A percentile compares a stretch with the other conserved stretches of the same genome.
These are phyloP conservation scores for Felis catus DNA, from an alignment of 2,113 vertebrate species.

Conservation along the genomic window DNA sequence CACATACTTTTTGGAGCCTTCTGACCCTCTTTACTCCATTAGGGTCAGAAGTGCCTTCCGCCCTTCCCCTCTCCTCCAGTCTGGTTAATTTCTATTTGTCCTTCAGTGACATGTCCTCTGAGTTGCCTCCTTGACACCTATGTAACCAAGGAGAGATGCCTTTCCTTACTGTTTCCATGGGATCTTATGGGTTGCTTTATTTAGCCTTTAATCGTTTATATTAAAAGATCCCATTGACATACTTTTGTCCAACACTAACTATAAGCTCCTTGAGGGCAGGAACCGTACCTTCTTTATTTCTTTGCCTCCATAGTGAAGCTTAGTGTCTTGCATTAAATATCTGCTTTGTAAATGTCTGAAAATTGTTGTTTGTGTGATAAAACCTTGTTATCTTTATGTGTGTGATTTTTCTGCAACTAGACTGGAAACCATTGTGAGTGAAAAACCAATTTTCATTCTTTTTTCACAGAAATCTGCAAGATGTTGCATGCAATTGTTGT, in stretches of 20 bases:
- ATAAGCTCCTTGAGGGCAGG: neutral
- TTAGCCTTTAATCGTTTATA: neutral
- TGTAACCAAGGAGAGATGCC: neutral
- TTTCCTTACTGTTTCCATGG: neutral
- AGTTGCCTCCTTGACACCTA: neutral
- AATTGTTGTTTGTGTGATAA: neutral
- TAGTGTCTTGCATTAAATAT: neutral
- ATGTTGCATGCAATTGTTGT: neutral
- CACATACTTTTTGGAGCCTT: neutral
- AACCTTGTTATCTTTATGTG: neutral
- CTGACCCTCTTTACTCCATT: neutral
- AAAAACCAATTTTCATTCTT: neutral
- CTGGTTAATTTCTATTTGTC: neutral
- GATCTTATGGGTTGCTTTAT: neutral
- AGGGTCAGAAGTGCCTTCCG: neutral
- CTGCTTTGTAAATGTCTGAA: neutral
- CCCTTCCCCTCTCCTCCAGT: too few species aligned
- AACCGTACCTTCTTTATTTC: neutral
- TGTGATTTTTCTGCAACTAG: neutral
- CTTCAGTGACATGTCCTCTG: neutral
- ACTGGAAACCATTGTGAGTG: neutral
- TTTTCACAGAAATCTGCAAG: neutral
- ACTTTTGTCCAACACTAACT: neutral
- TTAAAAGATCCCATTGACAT: neutral
- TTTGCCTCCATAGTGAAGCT: neutral